These are phyloP conservation scores for Aix galericulata DNA, from an alignment of 2,113 vertebrate species.

Conservation along the genomic window DNA sequence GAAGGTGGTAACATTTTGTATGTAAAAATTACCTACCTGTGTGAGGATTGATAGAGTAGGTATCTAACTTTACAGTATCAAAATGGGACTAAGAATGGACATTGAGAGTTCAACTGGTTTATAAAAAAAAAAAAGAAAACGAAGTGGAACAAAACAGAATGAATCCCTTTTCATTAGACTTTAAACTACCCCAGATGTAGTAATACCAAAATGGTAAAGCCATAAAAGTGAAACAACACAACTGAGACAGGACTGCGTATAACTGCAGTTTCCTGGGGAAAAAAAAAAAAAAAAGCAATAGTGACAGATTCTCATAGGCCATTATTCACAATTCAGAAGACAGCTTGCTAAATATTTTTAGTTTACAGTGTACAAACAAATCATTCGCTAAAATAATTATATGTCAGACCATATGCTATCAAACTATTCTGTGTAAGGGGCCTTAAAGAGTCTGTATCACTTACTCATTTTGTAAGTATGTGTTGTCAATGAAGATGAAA, in stretches of 20 bases:
- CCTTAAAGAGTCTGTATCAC: background rate
- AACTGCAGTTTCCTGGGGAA: background rate
- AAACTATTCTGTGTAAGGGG: background rate
- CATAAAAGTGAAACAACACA: background rate
- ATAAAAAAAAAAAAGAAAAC: background rate
- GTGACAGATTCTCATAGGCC: background rate
- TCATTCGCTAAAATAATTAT: background rate
- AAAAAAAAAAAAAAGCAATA: background rate
- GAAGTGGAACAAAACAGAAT: background rate
- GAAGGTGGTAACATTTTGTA: background rate
- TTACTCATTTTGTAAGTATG: background rate
- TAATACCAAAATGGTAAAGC: background rate
- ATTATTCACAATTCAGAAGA: conserved; percentile 9
- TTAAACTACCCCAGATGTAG: background rate
- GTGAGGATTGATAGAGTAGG: background rate
- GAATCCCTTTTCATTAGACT: background rate
- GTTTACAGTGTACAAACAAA: conserved; percentile 10
- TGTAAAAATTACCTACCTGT: background rate
- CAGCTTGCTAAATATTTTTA: conserved; percentile 23
- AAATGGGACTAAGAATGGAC: background rate
- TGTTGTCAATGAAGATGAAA: background rate
- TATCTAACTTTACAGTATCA: background rate
- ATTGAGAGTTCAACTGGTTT: background rate
- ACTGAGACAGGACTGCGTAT: background rate
- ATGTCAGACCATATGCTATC: conserved; percentile 5